Base-by-base conservation (phyloP, 2,888 invertebrate species). In the Lasioglossum malachurum region DNA sequence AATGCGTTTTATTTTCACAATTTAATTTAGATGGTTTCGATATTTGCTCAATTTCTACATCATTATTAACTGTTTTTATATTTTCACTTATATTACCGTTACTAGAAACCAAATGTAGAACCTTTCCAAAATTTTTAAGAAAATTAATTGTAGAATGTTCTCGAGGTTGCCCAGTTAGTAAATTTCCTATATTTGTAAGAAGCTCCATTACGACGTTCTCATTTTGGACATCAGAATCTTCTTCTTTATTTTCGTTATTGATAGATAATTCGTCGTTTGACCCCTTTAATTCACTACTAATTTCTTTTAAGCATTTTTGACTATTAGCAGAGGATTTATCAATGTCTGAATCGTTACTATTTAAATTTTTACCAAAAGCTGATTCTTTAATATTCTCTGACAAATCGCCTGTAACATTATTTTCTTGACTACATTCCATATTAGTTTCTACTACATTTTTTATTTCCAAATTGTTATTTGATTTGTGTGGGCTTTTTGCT, bases 161-260 rank as follows among this genome's bases (percentile, higher is more conserved):
- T 27, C 91, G 88, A 16, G 90, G 88, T 23, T 91, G 89, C 5
- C 86, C 90, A 49, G 84, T 90, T 69, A 94, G 82, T 31, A 93
- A 83, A 82, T 93, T 93, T 12, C 91, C 91, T 27, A 94, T 85
- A 77, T 91, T 93, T 23, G 90, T 75, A 16, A 94, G 89, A 38
- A 94, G 87, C 78, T 93, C 91, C 27, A 90, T 80, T 23, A 91
- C 88, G 23, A 91, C 78, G 82, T 90, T 92, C 77, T 92, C 92
- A 78, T 92, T 90, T 57, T 38, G n/a, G 49, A 12, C 75, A 80
- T 44, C 67, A 8, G 23, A 1, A 38, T 60, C 8, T 31, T 57
- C 38, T 46, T 74, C 71, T 35, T 75, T 67, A 38, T 60, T 75
- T 31, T 75, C 60, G 5, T 14, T 67, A 10, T n/a, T 46, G 27